Conservation (phyloP, 2,888 invertebrate genomes). For the Trachelus iudaicus region DNA sequence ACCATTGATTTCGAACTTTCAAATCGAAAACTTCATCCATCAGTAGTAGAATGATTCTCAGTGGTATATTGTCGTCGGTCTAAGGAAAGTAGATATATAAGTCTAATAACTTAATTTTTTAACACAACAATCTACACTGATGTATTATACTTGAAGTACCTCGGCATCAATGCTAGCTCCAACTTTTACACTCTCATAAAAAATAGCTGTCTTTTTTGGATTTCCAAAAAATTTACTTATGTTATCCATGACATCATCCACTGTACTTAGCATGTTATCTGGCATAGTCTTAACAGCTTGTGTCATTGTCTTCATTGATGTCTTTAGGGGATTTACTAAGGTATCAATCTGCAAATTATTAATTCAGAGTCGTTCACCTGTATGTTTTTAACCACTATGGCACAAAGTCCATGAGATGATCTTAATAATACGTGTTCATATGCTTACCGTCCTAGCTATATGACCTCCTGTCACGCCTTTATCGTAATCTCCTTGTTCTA, state of each 20-base stretch:
- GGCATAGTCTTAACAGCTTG: slow-evolving; percentile 87
- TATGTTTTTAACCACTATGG: not conserved
- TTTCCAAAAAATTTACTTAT: slow-evolving; percentile 78
- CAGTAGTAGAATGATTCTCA: slow-evolving; percentile 81
- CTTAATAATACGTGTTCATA: not conserved
- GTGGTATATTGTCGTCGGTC: slow-evolving; percentile 82
- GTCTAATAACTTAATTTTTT: not conserved
- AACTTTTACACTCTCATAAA: slow-evolving; percentile 67
- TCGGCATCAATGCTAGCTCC: slow-evolving; percentile 70
- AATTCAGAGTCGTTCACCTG: not conserved
- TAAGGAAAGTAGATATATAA: slow-evolving; percentile 47
- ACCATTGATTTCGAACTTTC: slow-evolving; percentile 84
- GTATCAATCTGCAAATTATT: slow-evolving; percentile 71
- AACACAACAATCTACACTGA: not conserved
- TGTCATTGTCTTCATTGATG: slow-evolving; percentile 81
- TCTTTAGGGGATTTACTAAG: slow-evolving; percentile 83
- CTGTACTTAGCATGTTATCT: slow-evolving; percentile 86
- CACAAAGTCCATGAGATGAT: not conserved
- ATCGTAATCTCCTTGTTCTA: slow-evolving; percentile 79
- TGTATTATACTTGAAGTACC: slow-evolving; percentile 54
- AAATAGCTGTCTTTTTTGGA: slow-evolving; percentile 65
- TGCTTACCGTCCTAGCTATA: slow-evolving; percentile 70
- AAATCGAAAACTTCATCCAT: slow-evolving; percentile 90
- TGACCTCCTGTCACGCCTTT: slow-evolving; percentile 72
- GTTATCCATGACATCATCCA: slow-evolving; percentile 86